Evolutionary conservation across 1,140 invertebrate genomes (phyloP), one percentile per base, ranked within the genome.

Genomic region (Lanistes nyassanus): DNA sequence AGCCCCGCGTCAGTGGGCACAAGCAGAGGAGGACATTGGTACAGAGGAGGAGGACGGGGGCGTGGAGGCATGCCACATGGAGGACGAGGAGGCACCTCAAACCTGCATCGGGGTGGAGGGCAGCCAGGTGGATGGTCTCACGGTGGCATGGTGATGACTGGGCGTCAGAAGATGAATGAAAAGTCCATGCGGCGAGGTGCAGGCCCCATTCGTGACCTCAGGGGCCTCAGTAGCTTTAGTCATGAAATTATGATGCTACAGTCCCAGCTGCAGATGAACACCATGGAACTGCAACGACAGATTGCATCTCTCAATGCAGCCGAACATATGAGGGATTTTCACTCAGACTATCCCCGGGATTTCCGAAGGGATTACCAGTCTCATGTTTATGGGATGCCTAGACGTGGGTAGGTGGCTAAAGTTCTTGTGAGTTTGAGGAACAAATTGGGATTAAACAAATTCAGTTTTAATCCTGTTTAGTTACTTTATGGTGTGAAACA

Each of bases 131-230:
- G 70, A 3, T 53, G 70, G 21, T 55, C 55, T 37, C 55, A 34
- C 16, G 56, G 70, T 13, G 70, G 70, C 19, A 19, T 29, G 31
- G 37, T 62, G n/a, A 72, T 60, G 56, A 72, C 70, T 13, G 70
- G 70, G 26, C 70, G 70, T 21, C 70, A 72, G 56, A 72, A 72
- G 37, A 72, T 72, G 70, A 72, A 72, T 56, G 70, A 72, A 26
- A 72, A 72, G 56, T 67, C 65, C 36, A 72, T 72, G 70, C 36
- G 55, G 29, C 70, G 37, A n/a, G 66, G 67, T 9, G 34, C 4
- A 19, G 70, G 70, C 21, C 26, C 21, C 36, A 19, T 13, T 1
- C 37, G 60, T 9, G 53, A 60, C 19, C 31, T 60, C 51, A 39
- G 47, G 19, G 39, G 51, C 42, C 23, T 69, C 13, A 36, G 65